Percentiles rank a stretch among this genome's conserved stretches.
These are phyloP conservation scores for Criorhina ranunculi DNA, from an alignment of 2,888 invertebrate species.

Conservation along the genomic window DNA sequence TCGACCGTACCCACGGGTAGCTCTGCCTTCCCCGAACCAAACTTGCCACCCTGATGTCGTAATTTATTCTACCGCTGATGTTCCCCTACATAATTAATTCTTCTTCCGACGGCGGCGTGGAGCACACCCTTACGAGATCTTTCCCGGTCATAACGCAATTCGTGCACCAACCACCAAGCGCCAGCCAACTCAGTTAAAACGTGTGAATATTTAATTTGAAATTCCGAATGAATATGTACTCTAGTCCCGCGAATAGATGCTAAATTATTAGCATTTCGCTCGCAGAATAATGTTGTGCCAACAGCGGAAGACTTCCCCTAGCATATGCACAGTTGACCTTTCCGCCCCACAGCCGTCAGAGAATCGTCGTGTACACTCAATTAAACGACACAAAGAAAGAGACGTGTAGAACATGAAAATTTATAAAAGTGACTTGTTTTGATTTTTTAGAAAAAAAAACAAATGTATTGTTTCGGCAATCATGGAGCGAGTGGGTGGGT, in stretches of 20 bases:
- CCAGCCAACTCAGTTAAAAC: slow-evolving; percentile 35
- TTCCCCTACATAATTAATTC: slow-evolving; percentile 71
- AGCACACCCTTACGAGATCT: slow-evolving; percentile 28
- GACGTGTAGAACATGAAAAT: slow-evolving; percentile 8
- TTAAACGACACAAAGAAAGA: slow-evolving; percentile 33
- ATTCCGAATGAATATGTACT: slow-evolving; percentile 57
- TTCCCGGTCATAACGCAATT: slow-evolving; percentile 4
- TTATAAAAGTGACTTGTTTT: slow-evolving; percentile 19
- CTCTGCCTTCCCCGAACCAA: background rate
- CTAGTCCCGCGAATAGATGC: slow-evolving; percentile 36
- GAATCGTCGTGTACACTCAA: slow-evolving; percentile 41
- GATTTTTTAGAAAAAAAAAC: slow-evolving; percentile 22
- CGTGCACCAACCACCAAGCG: background rate
- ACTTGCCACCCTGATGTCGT: slow-evolving; percentile 21
- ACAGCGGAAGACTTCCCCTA: background rate
- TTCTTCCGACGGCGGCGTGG: slow-evolving; percentile 13
- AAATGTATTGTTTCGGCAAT: slow-evolving; percentile 32
- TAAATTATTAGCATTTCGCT: slow-evolving; percentile 52
- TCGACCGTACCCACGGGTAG: slow-evolving; percentile 16
- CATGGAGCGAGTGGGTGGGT: slow-evolving; percentile 15
- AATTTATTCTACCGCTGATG: slow-evolving; percentile 60
- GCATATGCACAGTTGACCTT: slow-evolving; percentile 43
- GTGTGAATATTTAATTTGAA: slow-evolving; percentile 66
- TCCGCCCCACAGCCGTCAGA: slow-evolving; percentile 27
- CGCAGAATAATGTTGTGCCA: slow-evolving; percentile 15